Evolutionary conservation across 2,113 vertebrate genomes (phyloP).

Genomic region (Gymnarchus niloticus): DNA sequence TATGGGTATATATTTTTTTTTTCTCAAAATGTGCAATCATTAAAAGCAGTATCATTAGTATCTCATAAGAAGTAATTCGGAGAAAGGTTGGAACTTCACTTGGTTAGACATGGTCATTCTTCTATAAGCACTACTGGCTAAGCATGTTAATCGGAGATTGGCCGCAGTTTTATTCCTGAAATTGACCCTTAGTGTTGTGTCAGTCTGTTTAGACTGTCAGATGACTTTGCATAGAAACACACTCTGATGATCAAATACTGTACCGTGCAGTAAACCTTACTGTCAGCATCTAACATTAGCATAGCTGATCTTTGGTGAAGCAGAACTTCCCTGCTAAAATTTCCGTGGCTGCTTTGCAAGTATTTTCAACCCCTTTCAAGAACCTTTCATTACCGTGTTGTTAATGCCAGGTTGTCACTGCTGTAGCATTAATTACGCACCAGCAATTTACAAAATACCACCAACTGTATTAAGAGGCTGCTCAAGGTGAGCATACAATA

Average conservation of each 20-base stretch:
- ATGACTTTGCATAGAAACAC: too few species aligned
- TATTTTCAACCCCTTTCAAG: not conserved
- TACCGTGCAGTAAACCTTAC: too few species aligned
- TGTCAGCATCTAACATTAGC: too few species aligned
- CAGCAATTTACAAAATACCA: constrained; percentile 6
- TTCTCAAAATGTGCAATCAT: not conserved
- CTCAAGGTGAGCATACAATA: not conserved
- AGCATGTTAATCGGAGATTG: not conserved
- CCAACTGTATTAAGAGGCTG: not conserved
- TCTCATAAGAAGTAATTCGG: not conserved
- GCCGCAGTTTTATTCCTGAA: not conserved
- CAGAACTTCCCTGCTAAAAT: not conserved
- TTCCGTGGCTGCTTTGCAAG: not conserved
- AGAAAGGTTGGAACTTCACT: too few species aligned
- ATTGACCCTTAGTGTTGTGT: not conserved
- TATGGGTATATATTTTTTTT: not conserved
- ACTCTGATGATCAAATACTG: too few species aligned
- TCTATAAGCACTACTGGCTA: not conserved
- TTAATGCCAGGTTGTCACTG: constrained; percentile 8
- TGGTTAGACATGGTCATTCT: not conserved
- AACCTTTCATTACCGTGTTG: constrained; percentile 6
- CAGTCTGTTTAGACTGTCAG: too few species aligned
- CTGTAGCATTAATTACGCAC: not conserved
- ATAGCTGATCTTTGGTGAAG: too few species aligned
- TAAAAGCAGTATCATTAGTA: not conserved